A percentile compares a stretch with the other conserved stretches of the same genome.
These are phyloP conservation scores for Muntiacus reevesi DNA, from an alignment of 2,113 vertebrate species.

Conservation along the genomic window DNA sequence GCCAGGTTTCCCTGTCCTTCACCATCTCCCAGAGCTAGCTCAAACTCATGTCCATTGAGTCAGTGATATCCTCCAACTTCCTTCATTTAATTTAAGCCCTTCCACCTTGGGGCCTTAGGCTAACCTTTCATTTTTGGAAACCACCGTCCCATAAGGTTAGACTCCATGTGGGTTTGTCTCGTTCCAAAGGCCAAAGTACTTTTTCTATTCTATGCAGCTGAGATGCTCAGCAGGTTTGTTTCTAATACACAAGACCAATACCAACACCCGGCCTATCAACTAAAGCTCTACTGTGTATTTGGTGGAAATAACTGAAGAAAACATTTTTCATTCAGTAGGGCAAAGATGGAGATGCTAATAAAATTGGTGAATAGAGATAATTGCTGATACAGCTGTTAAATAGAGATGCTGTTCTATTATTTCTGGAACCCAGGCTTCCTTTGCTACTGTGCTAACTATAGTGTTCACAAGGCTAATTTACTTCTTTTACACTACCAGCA, in stretches of 20 bases:
- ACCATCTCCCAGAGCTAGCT: background rate
- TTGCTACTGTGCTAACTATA: background rate
- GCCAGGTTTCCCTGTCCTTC: background rate
- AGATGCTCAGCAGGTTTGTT: background rate
- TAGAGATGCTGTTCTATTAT: background rate
- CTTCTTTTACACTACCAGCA: background rate
- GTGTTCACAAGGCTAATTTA: background rate
- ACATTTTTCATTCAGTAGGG: background rate
- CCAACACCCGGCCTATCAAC: background rate
- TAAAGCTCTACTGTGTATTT: background rate
- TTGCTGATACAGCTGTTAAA: accelerated
- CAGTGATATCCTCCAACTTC: background rate
- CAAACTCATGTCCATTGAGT: background rate
- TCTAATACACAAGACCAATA: background rate
- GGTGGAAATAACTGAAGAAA: background rate
- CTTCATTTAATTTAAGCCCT: background rate
- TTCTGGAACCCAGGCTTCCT: background rate
- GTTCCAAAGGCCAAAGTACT: background rate
- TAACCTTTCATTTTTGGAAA: background rate
- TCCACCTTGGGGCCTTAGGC: background rate
- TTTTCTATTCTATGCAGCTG: background rate
- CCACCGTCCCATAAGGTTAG: background rate
- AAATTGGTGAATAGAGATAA: background rate
- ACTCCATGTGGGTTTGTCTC: background rate
- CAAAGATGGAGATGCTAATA: background rate